Evolutionary conservation across 2,888 invertebrate genomes (phyloP), one percentile per base, ranked within the genome.

Genomic region (Nemurella pictetii): DNA sequence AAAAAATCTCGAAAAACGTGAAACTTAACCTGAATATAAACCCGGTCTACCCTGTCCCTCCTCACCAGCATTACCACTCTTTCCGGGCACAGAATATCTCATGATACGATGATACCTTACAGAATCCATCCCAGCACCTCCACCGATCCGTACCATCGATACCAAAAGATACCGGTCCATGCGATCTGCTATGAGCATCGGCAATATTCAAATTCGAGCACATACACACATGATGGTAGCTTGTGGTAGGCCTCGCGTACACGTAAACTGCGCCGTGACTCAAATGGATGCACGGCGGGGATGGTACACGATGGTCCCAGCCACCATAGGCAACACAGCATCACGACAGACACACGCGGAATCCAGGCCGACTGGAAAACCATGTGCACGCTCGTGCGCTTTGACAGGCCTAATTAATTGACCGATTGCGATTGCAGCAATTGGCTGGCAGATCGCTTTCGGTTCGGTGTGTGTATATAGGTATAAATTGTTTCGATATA

Each of bases 331-430:
- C 32, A 32, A 32, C 32, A 32, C 32, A 32, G 32, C 32, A 32
- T 32, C 32, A 32, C 32, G 32, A 32, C 20, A 55, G 15, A 55
- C 20, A 55, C 20, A 20, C 15, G 55, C 2, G 75, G 75, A 27
- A 75, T 75, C 28, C 75, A 75, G 75, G 75, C 28, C 28, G 28
- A 75, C 75, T 20, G 55, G 1, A 20, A 55, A 55, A 1, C 15
- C 55, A 55, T 55, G n/a, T 20, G 75, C 4, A n/a, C 4, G 27
- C 1, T 75, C 75, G 75, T 75, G 75, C 7, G 28, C 1, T n/a
- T 25, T 75, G 75, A 75, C 27, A 75, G 75, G 26, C 7, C 26
- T 75, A 75, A 75, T 75, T 75, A 75, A 75, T 75, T 75, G 75
- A 75, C 4, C 28, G 75, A 75, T 75, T 75, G 55, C 75, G 75